Percentiles rank a stretch among this genome's conserved stretches.
These are phyloP conservation scores for Oreohelix idahoensis DNA, from an alignment of 1,140 invertebrate genomes.

Conservation along the genomic window DNA sequence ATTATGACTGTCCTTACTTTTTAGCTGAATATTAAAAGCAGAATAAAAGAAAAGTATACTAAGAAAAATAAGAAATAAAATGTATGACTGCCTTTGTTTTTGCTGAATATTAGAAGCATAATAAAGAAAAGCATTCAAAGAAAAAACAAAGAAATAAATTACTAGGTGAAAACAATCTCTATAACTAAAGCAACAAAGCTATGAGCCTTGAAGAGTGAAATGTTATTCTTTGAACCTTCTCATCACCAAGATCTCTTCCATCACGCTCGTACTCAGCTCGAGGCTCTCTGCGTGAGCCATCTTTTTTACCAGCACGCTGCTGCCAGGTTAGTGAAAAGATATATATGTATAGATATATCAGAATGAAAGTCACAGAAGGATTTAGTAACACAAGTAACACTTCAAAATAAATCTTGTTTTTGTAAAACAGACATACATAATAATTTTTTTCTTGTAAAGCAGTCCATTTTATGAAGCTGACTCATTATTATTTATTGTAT, in stretches of 20 bases:
- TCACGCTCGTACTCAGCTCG: neutral
- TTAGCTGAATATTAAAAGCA: neutral
- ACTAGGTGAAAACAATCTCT: neutral
- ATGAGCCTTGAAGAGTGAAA: neutral
- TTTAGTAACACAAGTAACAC: too few relatives aligned
- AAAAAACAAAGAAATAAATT: neutral
- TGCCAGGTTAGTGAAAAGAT: neutral
- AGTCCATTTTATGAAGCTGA: too few relatives aligned
- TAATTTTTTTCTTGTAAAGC: too few relatives aligned
- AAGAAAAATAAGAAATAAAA: neutral
- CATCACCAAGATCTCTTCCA: neutral
- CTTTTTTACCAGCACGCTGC: constrained; percentile 15
- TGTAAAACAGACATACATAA: too few relatives aligned
- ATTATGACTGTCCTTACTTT: too few relatives aligned
- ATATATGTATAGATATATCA: neutral
- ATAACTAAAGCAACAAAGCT: neutral
- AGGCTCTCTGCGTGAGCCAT: constrained; percentile 21
- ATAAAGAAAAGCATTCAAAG: neutral
- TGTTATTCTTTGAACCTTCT: neutral
- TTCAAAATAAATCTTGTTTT: too few relatives aligned
- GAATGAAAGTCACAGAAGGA: neutral
- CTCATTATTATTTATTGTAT: too few relatives aligned
- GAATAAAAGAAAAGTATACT: neutral
- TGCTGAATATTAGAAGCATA: neutral
- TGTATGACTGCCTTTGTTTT: too few relatives aligned